Evolutionary conservation across 2,113 vertebrate species (phyloP).

Genomic region (rat (Rattus norvegicus)): GRCr8 NC_086030.1:50378501-50379000

Average conservation of each 20-base stretch:
- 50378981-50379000: not conserved
- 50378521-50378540: not conserved
- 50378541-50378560: not conserved
- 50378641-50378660: too few relatives aligned
- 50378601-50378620: not conserved
- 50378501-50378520: not conserved
- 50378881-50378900: slow-evolving; percentile 61
- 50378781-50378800: not conserved
- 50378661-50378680: not conserved
- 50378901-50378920: slow-evolving; percentile 45
- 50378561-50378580: not conserved
- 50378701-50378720: not conserved
- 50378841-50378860: slow-evolving; percentile 42
- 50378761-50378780: not conserved
- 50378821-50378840: not conserved
- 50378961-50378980: not conserved
- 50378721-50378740: not conserved
- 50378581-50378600: not conserved
- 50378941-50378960: slow-evolving; percentile 48
- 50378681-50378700: not conserved
- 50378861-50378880: slow-evolving; percentile 59
- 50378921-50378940: not conserved
- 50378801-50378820: not conserved
- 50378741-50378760: not conserved
- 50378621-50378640: not conserved